Evolutionary conservation across 2,888 invertebrate genomes (phyloP).

Genomic region (Ochlodes sylvanus): DNA sequence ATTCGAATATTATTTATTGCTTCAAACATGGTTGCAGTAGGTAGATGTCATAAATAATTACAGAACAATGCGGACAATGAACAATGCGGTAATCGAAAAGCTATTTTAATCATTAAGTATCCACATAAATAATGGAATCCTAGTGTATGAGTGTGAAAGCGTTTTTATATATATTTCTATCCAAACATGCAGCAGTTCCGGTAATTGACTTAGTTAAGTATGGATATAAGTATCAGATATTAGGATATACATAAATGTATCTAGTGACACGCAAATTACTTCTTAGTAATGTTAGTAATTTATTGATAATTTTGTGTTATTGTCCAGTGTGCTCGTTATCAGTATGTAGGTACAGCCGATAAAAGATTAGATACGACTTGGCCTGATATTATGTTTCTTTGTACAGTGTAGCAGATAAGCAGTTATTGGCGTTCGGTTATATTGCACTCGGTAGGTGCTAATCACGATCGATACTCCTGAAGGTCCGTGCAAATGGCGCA

Average conservation of each 20-base stretch:
- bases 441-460: not conserved
- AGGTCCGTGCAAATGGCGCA: not conserved
- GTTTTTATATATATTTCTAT: too few species aligned
- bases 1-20: too few species aligned
- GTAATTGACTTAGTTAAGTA: too few species aligned
- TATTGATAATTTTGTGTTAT: conserved; percentile 18
- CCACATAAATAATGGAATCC: too few species aligned
- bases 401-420: conserved; percentile 25
- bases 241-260: not conserved
- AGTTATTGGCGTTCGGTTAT: conserved; percentile 4
- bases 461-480: not conserved
- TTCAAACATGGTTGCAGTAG: too few species aligned
- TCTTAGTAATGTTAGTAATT: not conserved
- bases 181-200: too few species aligned
- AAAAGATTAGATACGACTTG: conserved; percentile 27
- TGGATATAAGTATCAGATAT: too few species aligned
- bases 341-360: conserved; percentile 12
- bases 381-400: conserved; percentile 26
- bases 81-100: too few species aligned
- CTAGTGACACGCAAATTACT: not conserved
- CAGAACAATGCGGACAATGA: too few species aligned
- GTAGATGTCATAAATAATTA: too few species aligned
- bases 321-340: conserved; percentile 24
- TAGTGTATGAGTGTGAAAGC: too few species aligned
- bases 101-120: too few species aligned